Conservation (phyloP, 2,113 vertebrate species). For the Dunckerocampus dactyliophorus region DNA sequence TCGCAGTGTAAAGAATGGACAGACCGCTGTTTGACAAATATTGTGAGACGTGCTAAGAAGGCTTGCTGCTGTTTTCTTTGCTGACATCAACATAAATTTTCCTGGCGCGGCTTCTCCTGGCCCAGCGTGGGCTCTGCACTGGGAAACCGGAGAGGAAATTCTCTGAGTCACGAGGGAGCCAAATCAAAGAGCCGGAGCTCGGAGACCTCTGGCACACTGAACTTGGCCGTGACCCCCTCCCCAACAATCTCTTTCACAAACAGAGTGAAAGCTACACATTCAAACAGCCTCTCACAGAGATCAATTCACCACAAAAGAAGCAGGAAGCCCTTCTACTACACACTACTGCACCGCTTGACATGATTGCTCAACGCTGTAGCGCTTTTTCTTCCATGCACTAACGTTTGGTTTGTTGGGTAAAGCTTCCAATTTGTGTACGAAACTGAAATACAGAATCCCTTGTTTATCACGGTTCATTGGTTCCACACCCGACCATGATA, state of each 20-base stretch:
- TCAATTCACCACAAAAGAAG: slow-evolving; percentile 22
- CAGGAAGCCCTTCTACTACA: background rate
- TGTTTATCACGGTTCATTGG: too few species aligned
- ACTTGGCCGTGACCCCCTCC: slow-evolving; percentile 62
- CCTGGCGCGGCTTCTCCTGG: slow-evolving; percentile 62
- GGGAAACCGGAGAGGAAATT: slow-evolving; percentile 70
- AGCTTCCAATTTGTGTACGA: background rate
- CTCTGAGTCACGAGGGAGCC: slow-evolving; percentile 65
- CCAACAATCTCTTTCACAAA: slow-evolving; percentile 22
- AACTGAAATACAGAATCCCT: background rate
- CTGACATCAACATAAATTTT: slow-evolving; percentile 82
- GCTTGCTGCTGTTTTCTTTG: slow-evolving; percentile 75
- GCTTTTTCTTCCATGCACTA: background rate
- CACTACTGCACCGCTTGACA: slow-evolving; percentile 17
- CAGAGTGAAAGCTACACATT: slow-evolving; percentile 4
- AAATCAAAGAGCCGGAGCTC: slow-evolving; percentile 67
- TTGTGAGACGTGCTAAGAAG: slow-evolving; percentile 68
- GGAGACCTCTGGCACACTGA: slow-evolving; percentile 72
- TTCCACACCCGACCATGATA: too few species aligned
- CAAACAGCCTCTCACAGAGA: slow-evolving; percentile 13
- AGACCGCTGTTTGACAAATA: slow-evolving; percentile 77
- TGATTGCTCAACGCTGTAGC: slow-evolving; percentile 19
- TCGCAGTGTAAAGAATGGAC: slow-evolving; percentile 58
- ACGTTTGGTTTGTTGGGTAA: background rate
- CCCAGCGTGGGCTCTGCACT: slow-evolving; percentile 70